Evolutionary conservation across 1,140 invertebrate species (phyloP), one percentile per base, ranked within the genome.

Genomic region (Micrasema minimum): DNA sequence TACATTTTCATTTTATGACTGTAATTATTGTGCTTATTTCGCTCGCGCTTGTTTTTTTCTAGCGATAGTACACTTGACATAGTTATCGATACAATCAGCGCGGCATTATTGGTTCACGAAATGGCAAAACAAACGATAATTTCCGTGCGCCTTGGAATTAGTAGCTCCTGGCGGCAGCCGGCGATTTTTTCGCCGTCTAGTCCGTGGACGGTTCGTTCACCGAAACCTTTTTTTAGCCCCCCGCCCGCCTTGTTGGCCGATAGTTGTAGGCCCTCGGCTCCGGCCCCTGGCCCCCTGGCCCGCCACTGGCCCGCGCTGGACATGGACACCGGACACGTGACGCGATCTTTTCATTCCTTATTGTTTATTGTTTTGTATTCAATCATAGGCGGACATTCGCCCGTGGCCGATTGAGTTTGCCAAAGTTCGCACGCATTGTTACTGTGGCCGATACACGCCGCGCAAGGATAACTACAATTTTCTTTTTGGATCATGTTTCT

Each of bases 111-210:
- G 2, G n/a, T 31, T 31, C 26, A 31, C 7, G 7, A 31, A 31
- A 31, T 31, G 16, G 1, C 59, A 45, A 26, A 46, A 14, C 37
- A 41, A 26, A 55, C 16, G 43, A 22, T 62, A 62, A 22, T 43
- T 46, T 22, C 23, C 12, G 23, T 48, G 62, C 62, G 26, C 62
- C 11, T 22, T 16, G 23, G 23, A 37, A 53, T 57, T 35, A 41
- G 50, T 38, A 45, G 66, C n/a, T 38, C 37, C 66, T 53, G 48
- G 65, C 45, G 16, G 37, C 16, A 10, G 37, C 16, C 31, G 55
- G 31, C 62, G 38, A 37, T 72, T 72, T 72, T 72, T 72, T 69
- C 46, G 64, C 50, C 48, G 71, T 69, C 71, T 73, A 69, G 66
- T 51, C 71, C 37, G 57, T 50, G 38, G 65, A 23, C 62, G 51